Base-by-base conservation (phyloP, 2,888 invertebrate species). In the Metellina segmentata region DNA sequence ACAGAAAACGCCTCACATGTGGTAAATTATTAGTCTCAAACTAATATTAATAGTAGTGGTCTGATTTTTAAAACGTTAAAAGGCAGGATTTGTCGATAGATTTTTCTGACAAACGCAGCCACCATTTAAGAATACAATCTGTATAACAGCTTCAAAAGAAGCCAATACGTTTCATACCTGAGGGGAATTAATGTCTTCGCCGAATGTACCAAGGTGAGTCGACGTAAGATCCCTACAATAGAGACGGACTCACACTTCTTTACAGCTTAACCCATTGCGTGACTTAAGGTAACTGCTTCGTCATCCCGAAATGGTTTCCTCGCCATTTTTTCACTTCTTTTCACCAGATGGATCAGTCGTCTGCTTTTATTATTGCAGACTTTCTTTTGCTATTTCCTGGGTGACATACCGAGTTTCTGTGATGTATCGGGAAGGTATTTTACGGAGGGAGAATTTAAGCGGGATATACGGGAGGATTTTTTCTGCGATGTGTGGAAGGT, bases 401-500 rank as follows among this genome's bases (percentile, higher is more conserved):
- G 53, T 87, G 61, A 61, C 81, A 81, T 71, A 53, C 71, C 34
- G 48, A 20, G 19, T 48, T 53, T 52, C 53, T n/a, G 72, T 72
- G 72, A 81, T 52, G 52, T 61, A 72, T 87, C 53, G 79, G 61
- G 53, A 20, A 52, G 53, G 61, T 81, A 72, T 83, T 87, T 51
- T 71, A n/a, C 53, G n/a, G 71, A 77, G 71, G 51, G 19, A 61
- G 79, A 51, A 79, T 75, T 53, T 75, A 52, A 85, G 75, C 85
- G 34, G 20, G 75, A 85, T 85, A 61, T 9, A 75, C 34, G 52
- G 52, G 69, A 82, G 71, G 19, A 34, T 72, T 52, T 51, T 77
- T 74, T 49, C 16, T 71, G 51, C 74, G 85, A 85, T 85, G 13
- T 61, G 16, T 61, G 85, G 53, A 75, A 85, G 85, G 85, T 85